Base-by-base conservation (phyloP, 2,113 vertebrate genomes). In the Saguinus midas region DNA sequence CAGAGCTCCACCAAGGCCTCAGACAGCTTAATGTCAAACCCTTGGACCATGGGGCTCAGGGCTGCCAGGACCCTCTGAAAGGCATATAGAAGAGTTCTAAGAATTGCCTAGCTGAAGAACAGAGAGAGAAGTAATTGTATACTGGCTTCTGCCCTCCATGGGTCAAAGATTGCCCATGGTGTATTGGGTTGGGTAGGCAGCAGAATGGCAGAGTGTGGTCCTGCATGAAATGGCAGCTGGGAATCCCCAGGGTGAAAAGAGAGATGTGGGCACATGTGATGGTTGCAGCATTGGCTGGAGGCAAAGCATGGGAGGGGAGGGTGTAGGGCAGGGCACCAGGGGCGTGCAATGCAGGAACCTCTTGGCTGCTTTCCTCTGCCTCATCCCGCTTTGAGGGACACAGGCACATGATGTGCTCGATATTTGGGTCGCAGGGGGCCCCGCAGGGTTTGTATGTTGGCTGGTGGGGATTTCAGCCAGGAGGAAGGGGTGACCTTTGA, bases 201-300 rank as follows among this genome's bases (percentile, higher is more conserved):
- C 48, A 35, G 35, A 50, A 61, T 27, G 27, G 45, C 48, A 52
- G 11, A n/a, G 80, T 0, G 0, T 5, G 9, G 13, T 81, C 50
- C 12, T 0, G 0, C 3, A 9, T 16, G 5, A 3, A 1, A 6
- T 0, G 32, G 61, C 57, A 61, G 35, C 27, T 20, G 35, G 43
- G 55, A 66, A 11, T 25, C 61, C 64, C 29, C 2, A 1, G 21
- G 40, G 32, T 25, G 13, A 75, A 48, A n/a, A n/a, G 48, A 78
- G 43, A 57, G 21, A 12, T 10, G 5, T 25, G 27, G 32, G 11
- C 5, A 0, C 16, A 12, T 35, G 18, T 20, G 16, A 43, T 4
- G 8, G 11, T 66, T 70, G 72, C 14, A 43, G 55, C 64, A 5
- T 6, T 32, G 48, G 17, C 37, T 72, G 45, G 40, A 75, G 82